Evolutionary conservation across 64 coral and sea anemone genomes (phyloP), one percentile per base, ranked within the genome.

Genomic region (Stylophora pistillata): DNA sequence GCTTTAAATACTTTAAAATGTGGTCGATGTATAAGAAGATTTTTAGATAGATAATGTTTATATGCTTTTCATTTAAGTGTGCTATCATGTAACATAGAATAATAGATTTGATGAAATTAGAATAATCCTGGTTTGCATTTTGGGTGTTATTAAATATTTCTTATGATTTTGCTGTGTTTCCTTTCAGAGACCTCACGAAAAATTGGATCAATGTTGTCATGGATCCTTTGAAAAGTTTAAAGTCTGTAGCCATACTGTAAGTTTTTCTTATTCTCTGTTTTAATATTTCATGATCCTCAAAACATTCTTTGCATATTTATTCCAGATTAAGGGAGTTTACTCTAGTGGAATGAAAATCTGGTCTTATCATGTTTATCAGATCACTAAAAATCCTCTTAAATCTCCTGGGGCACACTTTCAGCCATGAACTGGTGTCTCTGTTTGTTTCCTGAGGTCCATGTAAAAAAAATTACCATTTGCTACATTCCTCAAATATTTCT

Each of bases 141-240:
- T 4, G 23, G 9, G 26, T 26, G 7, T 27, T 21, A n/a, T 26
- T 68, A 79, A 0, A 12, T 55, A 59, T 4, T 79, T 27, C 21
- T 25, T 28, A 68, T 78, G 7, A 30, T 79, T 79, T 28, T 4
- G 23, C 69, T 84, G 27, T 27, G 12, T 47, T 84, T 69, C 6
- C 31, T 25, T 68, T 53, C 80, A 84, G 80, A 47, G 80, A 84
- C n/a, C 32, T 84, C 37, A 84, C 80, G 69, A 84, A 84, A 69
- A 84, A 84, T 69, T 84, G 25, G 4, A 84, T 84, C 34, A 84
- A 13, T 13, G 32, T 12, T 12, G 14, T 84, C 2, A 9, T 28
- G 15, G 10, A 4, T 52, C 80, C 60, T 13, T 37, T 84, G 23
- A 66, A 84, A 41, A 84, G 59, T 84, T 20, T 84, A 4, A 84